These are phyloP conservation scores for Andinoacara biseriatus DNA, from an alignment of 2,113 vertebrate species.

Conservation along the genomic window DNA sequence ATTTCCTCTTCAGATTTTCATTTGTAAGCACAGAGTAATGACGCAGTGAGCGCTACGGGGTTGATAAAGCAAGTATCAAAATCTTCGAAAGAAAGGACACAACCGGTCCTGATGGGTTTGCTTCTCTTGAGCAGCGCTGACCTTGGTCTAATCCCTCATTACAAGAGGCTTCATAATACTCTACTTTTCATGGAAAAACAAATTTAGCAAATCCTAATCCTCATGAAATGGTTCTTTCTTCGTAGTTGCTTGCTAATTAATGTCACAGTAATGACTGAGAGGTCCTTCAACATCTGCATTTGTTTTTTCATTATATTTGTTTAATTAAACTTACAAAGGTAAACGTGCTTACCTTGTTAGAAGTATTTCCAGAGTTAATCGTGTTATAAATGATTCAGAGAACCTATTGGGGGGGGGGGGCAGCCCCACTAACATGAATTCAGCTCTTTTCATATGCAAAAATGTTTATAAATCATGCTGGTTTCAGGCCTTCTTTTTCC, in stretches of 20 bases:
- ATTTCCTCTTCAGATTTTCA: slow-evolving; percentile 15
- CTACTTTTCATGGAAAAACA: slow-evolving; percentile 55
- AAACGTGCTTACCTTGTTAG: slow-evolving; percentile 1
- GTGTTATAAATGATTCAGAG: background rate
- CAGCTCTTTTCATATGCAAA: background rate
- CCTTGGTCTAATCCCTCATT: slow-evolving; percentile 80
- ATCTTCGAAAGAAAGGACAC: slow-evolving; percentile 43
- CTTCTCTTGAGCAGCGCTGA: slow-evolving; percentile 66
- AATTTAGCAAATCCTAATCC: slow-evolving; percentile 59
- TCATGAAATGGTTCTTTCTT: slow-evolving; percentile 37
- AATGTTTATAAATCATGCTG: background rate
- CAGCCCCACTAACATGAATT: background rate
- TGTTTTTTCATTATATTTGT: slow-evolving; percentile 19
- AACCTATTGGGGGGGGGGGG: background rate
- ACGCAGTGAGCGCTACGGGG: slow-evolving; percentile 14
- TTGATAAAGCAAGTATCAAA: slow-evolving; percentile 40
- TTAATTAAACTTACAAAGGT: slow-evolving; percentile 30
- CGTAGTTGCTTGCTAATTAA: slow-evolving; percentile 56
- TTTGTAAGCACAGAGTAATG: slow-evolving; percentile 7
- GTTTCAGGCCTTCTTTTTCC: background rate
- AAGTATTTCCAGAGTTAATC: slow-evolving; percentile 10
- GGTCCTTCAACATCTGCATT: slow-evolving; percentile 60
- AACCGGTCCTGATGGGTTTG: slow-evolving; percentile 52
- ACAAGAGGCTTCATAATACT: slow-evolving; percentile 57
- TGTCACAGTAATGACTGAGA: slow-evolving; percentile 51